Evolutionary conservation across 2,113 vertebrate species (phyloP).

Genomic region (Passer domesticus): DNA sequence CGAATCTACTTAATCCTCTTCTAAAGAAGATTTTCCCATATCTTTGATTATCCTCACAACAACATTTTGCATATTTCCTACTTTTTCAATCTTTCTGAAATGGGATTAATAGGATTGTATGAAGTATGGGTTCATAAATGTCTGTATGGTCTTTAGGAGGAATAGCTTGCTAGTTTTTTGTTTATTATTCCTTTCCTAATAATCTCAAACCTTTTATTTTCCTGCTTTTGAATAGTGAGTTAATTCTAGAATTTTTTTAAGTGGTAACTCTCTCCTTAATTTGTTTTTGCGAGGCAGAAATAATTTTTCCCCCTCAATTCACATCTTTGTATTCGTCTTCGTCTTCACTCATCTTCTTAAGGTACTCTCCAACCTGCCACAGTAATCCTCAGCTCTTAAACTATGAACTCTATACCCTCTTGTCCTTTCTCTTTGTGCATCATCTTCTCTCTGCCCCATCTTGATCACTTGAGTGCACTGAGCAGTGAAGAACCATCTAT

Average conservation of each 20-base stretch:
- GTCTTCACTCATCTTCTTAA: background rate
- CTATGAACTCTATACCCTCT: background rate
- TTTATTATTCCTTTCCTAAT: background rate
- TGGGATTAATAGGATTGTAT: background rate
- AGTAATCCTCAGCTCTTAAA: background rate
- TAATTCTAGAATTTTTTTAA: background rate
- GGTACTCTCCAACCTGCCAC: background rate
- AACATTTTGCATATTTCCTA: background rate
- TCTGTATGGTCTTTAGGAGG: background rate
- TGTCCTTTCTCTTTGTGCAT: background rate
- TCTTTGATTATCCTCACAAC: background rate
- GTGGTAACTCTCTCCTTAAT: background rate
- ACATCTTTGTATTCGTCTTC: background rate
- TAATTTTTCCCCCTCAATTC: accelerated
- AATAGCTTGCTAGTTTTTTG: background rate
- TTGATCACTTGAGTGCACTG: background rate
- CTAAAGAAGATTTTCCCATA: constrained; percentile 25
- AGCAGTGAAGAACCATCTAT: background rate
- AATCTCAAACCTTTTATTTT: background rate
- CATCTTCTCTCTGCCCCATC: background rate
- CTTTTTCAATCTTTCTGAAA: background rate
- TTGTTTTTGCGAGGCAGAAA: background rate
- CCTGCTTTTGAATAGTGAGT: background rate
- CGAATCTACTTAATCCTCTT: constrained; percentile 37
- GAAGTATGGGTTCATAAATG: background rate